Conservation (phyloP, 2,797 vertebrate species). For the Channa striata region DNA sequence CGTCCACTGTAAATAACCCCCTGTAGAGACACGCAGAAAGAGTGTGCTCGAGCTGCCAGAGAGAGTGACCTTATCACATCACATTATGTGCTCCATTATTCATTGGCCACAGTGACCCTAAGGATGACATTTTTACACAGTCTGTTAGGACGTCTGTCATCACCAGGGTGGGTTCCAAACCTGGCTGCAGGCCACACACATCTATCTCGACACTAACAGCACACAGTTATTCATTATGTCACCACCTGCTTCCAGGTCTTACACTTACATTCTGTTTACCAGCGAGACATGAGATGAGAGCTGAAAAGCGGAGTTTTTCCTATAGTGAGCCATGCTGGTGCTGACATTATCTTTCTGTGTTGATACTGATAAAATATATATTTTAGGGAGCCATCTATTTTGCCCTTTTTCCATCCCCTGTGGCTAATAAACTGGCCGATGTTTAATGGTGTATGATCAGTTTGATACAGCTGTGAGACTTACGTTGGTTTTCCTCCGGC, state of each 20-base stretch:
- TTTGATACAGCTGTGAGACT: constrained; percentile 69
- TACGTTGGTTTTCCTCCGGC: constrained; percentile 98
- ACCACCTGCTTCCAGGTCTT: constrained; percentile 66
- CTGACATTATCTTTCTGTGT: constrained; percentile 48
- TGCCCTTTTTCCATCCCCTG: constrained; percentile 32
- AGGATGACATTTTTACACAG: constrained; percentile 75
- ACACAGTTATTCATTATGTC: constrained; percentile 59
- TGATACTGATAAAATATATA: constrained; percentile 61
- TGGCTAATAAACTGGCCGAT: constrained; percentile 50
- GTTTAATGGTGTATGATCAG: constrained; percentile 65
- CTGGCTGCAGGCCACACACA: constrained; percentile 68
- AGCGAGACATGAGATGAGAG: constrained; percentile 40
- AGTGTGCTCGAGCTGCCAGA: constrained; percentile 42
- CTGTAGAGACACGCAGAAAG: constrained; percentile 48
- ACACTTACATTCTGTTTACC: constrained; percentile 48
- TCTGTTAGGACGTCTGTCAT: constrained; percentile 75
- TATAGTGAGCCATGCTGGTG: constrained; percentile 16
- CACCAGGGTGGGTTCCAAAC: constrained; percentile 60
- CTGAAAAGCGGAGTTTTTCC: constrained; percentile 52
- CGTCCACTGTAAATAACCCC: constrained; percentile 65
- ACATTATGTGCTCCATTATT: constrained; percentile 78
- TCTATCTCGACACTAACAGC: constrained; percentile 61
- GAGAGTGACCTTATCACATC: constrained; percentile 78
- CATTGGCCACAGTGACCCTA: constrained; percentile 72
- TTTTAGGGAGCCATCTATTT: constrained; percentile 43